Percentiles rank a stretch among this genome's conserved stretches.
phyloP scores from a whole-genome alignment of 2,113 vertebrate genomes.

The Sceloporus tristichus region DNA sequence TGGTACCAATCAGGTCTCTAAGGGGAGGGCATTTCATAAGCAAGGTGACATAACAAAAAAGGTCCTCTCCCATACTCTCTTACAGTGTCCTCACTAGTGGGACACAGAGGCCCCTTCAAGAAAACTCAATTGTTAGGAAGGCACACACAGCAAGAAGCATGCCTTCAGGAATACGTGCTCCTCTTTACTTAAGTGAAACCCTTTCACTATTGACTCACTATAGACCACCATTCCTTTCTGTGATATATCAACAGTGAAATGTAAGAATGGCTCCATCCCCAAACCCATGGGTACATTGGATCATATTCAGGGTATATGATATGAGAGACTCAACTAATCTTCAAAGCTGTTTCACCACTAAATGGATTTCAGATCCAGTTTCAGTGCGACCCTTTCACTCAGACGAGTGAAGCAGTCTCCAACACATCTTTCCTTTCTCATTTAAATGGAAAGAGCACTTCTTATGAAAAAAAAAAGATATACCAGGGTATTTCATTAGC shows the following conservation, averaged over 20 bases:
- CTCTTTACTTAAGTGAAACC: not conserved
- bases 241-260: not conserved
- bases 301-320: not conserved
- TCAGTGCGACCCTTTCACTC: not conserved
- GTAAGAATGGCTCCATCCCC: not conserved
- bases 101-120: no score
- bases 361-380: not conserved
- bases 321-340: not conserved
- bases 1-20: no score
- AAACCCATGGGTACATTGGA: not conserved
- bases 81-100: no score
- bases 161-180: not conserved
- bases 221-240: not conserved
- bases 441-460: not conserved
- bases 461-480: no score
- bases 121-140: no score
- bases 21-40: no score
- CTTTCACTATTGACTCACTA: accelerated
- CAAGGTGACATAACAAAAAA: no score
- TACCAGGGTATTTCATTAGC: not conserved
- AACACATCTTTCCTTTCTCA: not conserved
- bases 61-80: no score
- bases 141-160: no score
- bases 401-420: not conserved
- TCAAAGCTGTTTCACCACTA: not conserved